phyloP scores from a whole-genome alignment of 2,888 invertebrate genomes.

The Ametastegia equiseti region DNA sequence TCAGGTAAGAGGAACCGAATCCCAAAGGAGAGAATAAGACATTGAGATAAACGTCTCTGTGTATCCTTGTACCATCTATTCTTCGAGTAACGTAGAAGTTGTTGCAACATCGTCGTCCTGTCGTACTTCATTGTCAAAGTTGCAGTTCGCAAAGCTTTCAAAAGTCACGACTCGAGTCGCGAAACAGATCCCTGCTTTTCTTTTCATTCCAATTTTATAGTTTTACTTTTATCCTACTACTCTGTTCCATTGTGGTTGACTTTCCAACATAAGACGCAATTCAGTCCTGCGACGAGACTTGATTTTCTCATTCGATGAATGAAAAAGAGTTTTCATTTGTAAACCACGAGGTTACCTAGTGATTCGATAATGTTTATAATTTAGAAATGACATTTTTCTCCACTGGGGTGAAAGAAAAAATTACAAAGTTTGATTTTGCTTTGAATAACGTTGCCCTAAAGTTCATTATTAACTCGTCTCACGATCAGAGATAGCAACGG shows the following conservation, averaged over 20 bases:
- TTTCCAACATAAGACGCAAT: too few relatives aligned
- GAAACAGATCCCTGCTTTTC: not conserved
- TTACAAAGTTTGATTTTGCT: conserved; percentile 5
- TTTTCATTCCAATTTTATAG: not conserved
- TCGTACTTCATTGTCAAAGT: conserved; percentile 4
- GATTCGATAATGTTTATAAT: too few relatives aligned
- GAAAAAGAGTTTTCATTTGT: too few relatives aligned
- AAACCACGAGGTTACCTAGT: too few relatives aligned
- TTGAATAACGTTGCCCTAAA: not conserved
- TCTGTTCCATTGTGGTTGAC: too few relatives aligned
- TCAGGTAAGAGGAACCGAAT: conserved; percentile 20
- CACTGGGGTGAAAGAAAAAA: not conserved
- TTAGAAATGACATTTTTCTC: not conserved
- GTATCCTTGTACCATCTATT: conserved; percentile 15
- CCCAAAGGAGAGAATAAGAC: conserved; percentile 27
- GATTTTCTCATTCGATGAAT: too few relatives aligned
- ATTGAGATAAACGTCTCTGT: conserved; percentile 25
- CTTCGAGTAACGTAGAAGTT: conserved; percentile 12
- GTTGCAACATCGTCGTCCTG: not conserved
- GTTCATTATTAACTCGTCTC: not conserved
- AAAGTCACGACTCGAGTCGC: not conserved
- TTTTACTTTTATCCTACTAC: not conserved
- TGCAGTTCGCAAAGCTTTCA: conserved; percentile 13
- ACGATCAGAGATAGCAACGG: not conserved
- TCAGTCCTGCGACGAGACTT: too few relatives aligned